A percentile compares a stretch with the other conserved stretches of the same genome.
Evolutionary conservation across 2,113 vertebrate genomes (phyloP).

Genomic region (Charina bottae): DNA sequence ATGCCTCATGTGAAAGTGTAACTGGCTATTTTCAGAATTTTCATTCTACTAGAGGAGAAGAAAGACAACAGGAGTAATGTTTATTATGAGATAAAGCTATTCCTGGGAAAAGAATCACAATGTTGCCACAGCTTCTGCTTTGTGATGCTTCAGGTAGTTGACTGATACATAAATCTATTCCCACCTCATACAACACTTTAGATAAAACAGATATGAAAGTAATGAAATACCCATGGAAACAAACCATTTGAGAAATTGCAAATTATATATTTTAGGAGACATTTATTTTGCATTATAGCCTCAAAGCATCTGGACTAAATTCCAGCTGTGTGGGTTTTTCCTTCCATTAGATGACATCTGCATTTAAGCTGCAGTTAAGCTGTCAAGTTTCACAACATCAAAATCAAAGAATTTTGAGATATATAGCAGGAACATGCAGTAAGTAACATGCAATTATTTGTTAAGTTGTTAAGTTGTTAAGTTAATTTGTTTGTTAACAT

Average conservation of each 20-base stretch:
- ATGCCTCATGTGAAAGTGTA: not conserved
- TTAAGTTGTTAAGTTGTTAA: no score
- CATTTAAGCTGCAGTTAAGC: constrained; percentile 6
- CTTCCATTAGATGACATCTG: not conserved
- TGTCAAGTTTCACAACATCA: not conserved
- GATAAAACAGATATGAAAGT: constrained; percentile 32
- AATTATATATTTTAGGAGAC: constrained; percentile 26
- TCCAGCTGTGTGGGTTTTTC: not conserved
- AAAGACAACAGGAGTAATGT: constrained; percentile 17
- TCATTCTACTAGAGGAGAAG: constrained; percentile 1
- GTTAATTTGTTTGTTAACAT: no score
- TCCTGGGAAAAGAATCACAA: constrained; percentile 27
- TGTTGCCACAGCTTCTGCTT: constrained; percentile 26
- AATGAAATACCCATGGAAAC: constrained; percentile 25
- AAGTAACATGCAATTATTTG: no score
- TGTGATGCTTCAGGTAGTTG: constrained; percentile 35
- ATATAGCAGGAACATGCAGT: not conserved
- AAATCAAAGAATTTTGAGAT: not conserved
- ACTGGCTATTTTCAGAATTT: constrained; percentile 12
- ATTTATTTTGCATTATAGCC: constrained; percentile 25
- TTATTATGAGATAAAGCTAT: constrained; percentile 49
- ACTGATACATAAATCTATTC: constrained; percentile 42
- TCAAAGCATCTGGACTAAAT: constrained; percentile 24
- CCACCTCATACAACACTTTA: not conserved
- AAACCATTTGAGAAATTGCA: constrained; percentile 21